Evolutionary conservation across 2,888 invertebrate genomes (phyloP).

Genomic region (Lithophane ornitopus): DNA sequence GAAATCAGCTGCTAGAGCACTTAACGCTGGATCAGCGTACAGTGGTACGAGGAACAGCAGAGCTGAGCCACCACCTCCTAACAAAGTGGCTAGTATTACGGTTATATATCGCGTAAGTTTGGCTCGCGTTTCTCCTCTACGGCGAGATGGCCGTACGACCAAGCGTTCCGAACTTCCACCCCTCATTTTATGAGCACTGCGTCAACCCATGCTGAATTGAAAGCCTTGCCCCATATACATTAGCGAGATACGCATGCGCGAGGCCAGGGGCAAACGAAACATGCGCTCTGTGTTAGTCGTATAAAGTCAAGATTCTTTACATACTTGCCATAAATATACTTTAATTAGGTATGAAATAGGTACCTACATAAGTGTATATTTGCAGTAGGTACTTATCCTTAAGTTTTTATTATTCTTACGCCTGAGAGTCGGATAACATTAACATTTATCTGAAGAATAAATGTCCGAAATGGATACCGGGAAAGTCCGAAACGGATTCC

Average conservation of each 20-base stretch:
- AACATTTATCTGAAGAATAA: no score
- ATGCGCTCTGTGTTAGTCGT: slow-evolving; percentile 73
- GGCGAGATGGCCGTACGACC: slow-evolving; percentile 83
- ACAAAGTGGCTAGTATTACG: slow-evolving; percentile 83
- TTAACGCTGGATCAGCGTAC: slow-evolving; percentile 89
- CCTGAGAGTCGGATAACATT: no score
- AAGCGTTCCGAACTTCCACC: slow-evolving; percentile 88
- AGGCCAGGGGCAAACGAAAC: slow-evolving; percentile 63
- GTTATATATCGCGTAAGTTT: slow-evolving; percentile 86
- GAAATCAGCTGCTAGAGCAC: slow-evolving; percentile 93
- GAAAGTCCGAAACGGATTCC: no score
- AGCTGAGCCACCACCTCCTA: slow-evolving; percentile 87
- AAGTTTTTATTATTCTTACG: background rate
- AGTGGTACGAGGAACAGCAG: slow-evolving; percentile 88
- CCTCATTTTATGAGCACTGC: slow-evolving; percentile 85
- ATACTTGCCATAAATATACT: background rate
- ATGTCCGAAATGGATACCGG: no score
- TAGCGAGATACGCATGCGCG: slow-evolving; percentile 72
- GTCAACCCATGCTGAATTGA: slow-evolving; percentile 86
- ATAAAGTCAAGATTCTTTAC: slow-evolving; percentile 23
- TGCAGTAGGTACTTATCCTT: background rate
- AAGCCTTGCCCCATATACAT: slow-evolving; percentile 72
- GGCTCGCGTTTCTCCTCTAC: slow-evolving; percentile 85
- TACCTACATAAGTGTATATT: background rate
- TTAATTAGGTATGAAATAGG: no score